phyloP scores from a whole-genome alignment of 1,140 invertebrate genomes.

The Eurosta solidaginis region DNA sequence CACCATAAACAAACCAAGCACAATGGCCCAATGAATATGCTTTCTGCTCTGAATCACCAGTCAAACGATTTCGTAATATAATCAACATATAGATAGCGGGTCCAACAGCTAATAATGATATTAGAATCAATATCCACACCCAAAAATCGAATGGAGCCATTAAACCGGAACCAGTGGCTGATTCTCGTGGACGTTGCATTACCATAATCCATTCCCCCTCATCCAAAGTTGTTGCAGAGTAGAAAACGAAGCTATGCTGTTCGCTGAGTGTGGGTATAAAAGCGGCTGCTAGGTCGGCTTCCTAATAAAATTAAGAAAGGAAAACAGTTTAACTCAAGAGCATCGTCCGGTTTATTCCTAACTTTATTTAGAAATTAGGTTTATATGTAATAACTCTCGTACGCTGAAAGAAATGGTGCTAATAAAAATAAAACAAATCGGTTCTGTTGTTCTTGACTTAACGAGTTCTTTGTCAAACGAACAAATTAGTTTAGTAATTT shows the following conservation, averaged over 20 bases:
- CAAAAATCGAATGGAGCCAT: constrained; percentile 76
- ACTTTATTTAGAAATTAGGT: neutral
- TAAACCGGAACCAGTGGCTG: constrained; percentile 80
- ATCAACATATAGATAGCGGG: constrained; percentile 79
- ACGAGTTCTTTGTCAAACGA: too few species aligned
- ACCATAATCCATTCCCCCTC: constrained; percentile 77
- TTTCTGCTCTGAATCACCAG: constrained; percentile 62
- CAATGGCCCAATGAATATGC: constrained; percentile 71
- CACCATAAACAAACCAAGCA: constrained; percentile 86
- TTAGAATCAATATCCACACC: constrained; percentile 79
- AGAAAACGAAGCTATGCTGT: constrained; percentile 64
- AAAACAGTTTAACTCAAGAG: neutral
- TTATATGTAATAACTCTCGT: too few species aligned
- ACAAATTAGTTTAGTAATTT: too few species aligned
- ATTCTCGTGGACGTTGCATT: constrained; percentile 77
- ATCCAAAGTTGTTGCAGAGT: constrained; percentile 69
- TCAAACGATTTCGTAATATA: constrained; percentile 65
- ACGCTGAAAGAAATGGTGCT: too few species aligned
- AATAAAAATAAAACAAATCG: too few species aligned
- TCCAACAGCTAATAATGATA: constrained; percentile 73
- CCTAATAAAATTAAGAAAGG: constrained; percentile 60
- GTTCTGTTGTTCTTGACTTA: too few species aligned
- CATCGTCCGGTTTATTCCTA: neutral
- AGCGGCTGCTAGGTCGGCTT: constrained; percentile 75
- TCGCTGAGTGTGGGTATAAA: constrained; percentile 74